Conservation (phyloP, 2,888 invertebrate genomes). For the Agrypnus murinus region DNA sequence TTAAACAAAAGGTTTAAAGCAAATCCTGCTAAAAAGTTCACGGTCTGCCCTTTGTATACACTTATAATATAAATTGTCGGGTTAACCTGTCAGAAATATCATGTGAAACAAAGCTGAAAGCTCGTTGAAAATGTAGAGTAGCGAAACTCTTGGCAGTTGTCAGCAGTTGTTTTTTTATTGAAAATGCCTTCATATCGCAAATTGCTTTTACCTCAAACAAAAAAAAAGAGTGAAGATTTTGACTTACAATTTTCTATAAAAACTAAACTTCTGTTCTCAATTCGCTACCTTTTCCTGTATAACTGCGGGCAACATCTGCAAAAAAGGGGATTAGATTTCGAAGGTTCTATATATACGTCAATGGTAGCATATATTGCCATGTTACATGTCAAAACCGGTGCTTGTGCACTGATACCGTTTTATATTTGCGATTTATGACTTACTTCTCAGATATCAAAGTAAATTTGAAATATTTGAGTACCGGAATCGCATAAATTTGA, state of each 20-base stretch:
- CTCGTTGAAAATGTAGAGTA: conserved; percentile 24
- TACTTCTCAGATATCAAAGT: conserved; percentile 16
- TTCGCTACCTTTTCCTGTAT: conserved; percentile 24
- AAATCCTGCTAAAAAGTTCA: conserved; percentile 17
- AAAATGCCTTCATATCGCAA: conserved; percentile 18
- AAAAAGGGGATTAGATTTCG: conserved; percentile 35
- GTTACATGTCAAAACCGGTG: conserved; percentile 32
- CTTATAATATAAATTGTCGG: conserved; percentile 26
- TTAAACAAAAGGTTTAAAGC: conserved; percentile 4
- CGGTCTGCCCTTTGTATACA: conserved; percentile 13
- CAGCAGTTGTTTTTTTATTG: conserved; percentile 32
- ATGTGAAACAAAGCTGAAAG: conserved; percentile 30
- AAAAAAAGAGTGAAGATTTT: conserved; percentile 10
- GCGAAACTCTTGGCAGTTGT: conserved; percentile 28
- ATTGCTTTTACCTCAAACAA: conserved; percentile 25
- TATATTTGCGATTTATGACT: conserved; percentile 33
- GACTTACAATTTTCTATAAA: conserved; percentile 29
- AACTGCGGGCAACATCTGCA: conserved; percentile 37
- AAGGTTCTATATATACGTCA: conserved; percentile 30
- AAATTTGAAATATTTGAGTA: conserved; percentile 8
- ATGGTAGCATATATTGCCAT: conserved; percentile 31
- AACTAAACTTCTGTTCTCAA: conserved; percentile 22
- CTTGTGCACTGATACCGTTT: conserved; percentile 28
- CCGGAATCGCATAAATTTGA: conserved; percentile 3
- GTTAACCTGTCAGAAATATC: conserved; percentile 29